Percentiles rank a stretch among this genome's conserved stretches.
Evolutionary conservation across 2,113 vertebrate genomes (phyloP).

Genomic region (Malurus alboscapulatus): DNA sequence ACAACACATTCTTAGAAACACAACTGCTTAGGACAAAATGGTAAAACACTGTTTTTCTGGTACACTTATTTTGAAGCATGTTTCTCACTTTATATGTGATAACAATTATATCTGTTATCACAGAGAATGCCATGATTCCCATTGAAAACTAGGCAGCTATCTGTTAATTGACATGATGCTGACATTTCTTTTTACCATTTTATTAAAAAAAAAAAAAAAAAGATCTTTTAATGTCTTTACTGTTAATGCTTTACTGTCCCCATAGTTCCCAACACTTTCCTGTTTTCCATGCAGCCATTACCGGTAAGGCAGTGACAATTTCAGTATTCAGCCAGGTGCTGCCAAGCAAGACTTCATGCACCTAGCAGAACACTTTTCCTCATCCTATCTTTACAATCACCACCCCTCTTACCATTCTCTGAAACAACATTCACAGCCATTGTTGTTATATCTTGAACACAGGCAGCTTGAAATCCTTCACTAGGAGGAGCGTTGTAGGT

Average conservation of each 20-base stretch:
- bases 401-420: constrained; percentile 79
- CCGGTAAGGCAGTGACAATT: neutral
- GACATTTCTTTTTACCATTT: neutral
- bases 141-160: neutral
- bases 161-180: neutral
- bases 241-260: neutral
- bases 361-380: neutral
- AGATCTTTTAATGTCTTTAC: neutral
- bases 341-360: neutral
- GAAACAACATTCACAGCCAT: constrained; percentile 85
- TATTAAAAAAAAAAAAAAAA: neutral
- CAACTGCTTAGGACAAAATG: neutral
- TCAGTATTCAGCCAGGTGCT: neutral
- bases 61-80: neutral
- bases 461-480: constrained; percentile 71
- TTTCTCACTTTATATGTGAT: neutral
- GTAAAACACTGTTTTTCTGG: neutral
- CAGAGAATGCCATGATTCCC: neutral
- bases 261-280: neutral
- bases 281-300: neutral
- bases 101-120: neutral
- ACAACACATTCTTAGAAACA: neutral
- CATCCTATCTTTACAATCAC: neutral
- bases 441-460: constrained; percentile 86
- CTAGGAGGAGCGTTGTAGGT: constrained; percentile 75